Base-by-base conservation (phyloP, 2,113 vertebrate genomes). In the Pontoporia blainvillei region DNA sequence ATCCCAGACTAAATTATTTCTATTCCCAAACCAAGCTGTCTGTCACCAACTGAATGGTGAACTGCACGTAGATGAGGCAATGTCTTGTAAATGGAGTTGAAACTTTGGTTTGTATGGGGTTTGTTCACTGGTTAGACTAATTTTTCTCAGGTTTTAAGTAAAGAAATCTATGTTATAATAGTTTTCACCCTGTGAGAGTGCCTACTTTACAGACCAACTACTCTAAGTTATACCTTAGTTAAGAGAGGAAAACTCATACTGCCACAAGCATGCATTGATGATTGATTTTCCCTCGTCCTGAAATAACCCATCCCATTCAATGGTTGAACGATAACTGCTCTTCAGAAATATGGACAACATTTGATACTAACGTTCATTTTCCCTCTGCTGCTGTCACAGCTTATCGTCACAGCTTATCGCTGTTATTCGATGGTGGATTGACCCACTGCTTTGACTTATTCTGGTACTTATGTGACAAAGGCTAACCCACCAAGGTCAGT, bases 381-480 rank as follows among this genome's bases (percentile, higher is more conserved):
- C 64, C 57, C 94, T 92, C 52, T 41, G 92, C 49, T 84, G 52
- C 87, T 95, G 97, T 93, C 91, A 95, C 91, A 89, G 95, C 86
- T 93, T 97, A 97, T 97, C 54, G 76, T 93, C 91, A 95, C 91
- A 89, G 95, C 86, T 93, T 97, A 97, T 97, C 54, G 76, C 72
- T 97, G 83, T 90, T 96, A 78, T 95, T 93, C 95, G 97, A 95
- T 81, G 46, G 96, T 97, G 27, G 62, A 78, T 59, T 93, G 94
- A 97, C 88, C 27, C 61, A 83, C 81, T 88, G 67, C 96, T 98
- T 97, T 86, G 86, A 97, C 96, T 97, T 97, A 97, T 92, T 96
- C 96, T 96, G 81, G 92, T 94, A 93, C 92, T 97, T 92, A 72
- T 5, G 96, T 97, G 85, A 86, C 81, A 97, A 81, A 97, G 61